These are phyloP conservation scores for Rhamphomyia laevipes DNA, from an alignment of 2,888 invertebrate species.

Conservation along the genomic window DNA sequence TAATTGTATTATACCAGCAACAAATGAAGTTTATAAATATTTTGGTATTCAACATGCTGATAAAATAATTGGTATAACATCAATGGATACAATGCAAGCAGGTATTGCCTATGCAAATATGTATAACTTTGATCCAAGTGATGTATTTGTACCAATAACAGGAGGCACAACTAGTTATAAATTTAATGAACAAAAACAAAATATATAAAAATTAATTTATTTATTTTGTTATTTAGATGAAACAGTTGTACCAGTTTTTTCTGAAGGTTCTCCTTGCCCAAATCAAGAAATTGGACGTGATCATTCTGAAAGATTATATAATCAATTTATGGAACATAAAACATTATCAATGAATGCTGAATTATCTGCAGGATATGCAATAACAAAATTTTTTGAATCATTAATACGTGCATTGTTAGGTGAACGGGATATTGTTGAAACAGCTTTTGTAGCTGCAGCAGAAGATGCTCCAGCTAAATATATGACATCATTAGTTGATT, in stretches of 20 bases:
- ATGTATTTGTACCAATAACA: constrained; percentile 16
- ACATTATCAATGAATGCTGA: constrained; percentile 6
- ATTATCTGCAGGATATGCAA: constrained; percentile 12
- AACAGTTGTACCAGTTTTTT: constrained; percentile 16
- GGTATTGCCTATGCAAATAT: constrained; percentile 11
- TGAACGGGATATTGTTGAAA: constrained; percentile 15
- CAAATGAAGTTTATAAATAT: constrained; percentile 13
- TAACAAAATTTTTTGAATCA: constrained; percentile 14
- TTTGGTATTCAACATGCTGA: constrained; percentile 12
- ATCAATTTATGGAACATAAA: constrained; percentile 11
- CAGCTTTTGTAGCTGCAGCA: constrained; percentile 15
- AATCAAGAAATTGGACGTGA: constrained; percentile 5
- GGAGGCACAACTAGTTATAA: constrained; percentile 15
- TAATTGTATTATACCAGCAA: constrained; percentile 14
- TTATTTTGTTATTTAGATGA: constrained; percentile 7
- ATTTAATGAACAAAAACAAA: not conserved
- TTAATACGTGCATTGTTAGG: constrained; percentile 14
- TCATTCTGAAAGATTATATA: constrained; percentile 11
- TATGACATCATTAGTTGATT: constrained; percentile 15
- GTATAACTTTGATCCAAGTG: constrained; percentile 11
- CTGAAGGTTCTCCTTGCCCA: constrained; percentile 13
- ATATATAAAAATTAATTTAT: not conserved
- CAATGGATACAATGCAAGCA: constrained; percentile 15
- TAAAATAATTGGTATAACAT: constrained; percentile 17
- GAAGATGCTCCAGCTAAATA: constrained; percentile 14